phyloP scores from a whole-genome alignment of 2,888 invertebrate species.

The Agrotis clavis region DNA sequence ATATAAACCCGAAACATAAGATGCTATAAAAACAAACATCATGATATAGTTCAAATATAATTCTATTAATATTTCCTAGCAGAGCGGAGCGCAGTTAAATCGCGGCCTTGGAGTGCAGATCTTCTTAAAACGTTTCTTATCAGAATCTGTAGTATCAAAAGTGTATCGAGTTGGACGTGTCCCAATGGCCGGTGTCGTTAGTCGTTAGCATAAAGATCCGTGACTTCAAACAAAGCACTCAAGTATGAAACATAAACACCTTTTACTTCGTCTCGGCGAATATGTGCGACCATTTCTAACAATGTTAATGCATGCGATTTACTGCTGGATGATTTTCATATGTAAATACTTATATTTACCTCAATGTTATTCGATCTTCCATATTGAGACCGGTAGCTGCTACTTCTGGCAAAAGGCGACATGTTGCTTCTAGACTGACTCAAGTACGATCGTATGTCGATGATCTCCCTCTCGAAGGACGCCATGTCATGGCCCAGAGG shows the following conservation, averaged over 20 bases:
- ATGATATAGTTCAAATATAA: conserved; percentile 52
- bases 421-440: conserved; percentile 94
- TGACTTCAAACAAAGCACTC: conserved; percentile 56
- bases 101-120: conserved; percentile 38
- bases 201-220: conserved; percentile 35
- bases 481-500: conserved; percentile 85
- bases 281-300: conserved; percentile 21
- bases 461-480: conserved; percentile 92
- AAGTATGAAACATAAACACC: conserved; percentile 35
- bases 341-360: conserved; percentile 71
- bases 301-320: conserved; percentile 5
- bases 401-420: conserved; percentile 93
- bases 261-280: conserved; percentile 35
- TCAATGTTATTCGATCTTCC: conserved; percentile 91
- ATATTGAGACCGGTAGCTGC: conserved; percentile 94
- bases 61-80: conserved; percentile 56
- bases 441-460: conserved; percentile 94
- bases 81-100: conserved; percentile 14
- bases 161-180: conserved; percentile 50
- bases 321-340: background rate
- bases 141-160: conserved; percentile 45
- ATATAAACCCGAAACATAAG: conserved; percentile 58
- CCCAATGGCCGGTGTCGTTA: conserved; percentile 33
- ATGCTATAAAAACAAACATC: conserved; percentile 58
- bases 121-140: conserved; percentile 49